Base-by-base conservation (phyloP, 2,888 invertebrate genomes). In the Epiblema foenella region DNA sequence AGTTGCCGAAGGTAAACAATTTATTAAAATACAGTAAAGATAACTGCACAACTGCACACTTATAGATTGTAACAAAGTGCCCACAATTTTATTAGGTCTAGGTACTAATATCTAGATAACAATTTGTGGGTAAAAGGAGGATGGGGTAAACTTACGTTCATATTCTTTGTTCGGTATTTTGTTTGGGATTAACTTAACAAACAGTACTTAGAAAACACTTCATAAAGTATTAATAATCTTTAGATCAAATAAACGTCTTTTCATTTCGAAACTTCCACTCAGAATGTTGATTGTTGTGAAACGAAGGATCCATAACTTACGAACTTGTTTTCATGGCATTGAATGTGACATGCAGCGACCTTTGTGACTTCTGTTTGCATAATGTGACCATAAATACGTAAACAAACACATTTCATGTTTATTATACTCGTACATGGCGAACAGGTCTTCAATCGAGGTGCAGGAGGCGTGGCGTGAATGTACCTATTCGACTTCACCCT, bases 251-350 rank as follows among this genome's bases (percentile, higher is more conserved):
- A n/a, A 67, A 62, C 66, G 71, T 62, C 56, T 62, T 60, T 62
- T 39, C 62, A 33, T 67, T 62, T 33, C 51, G 56, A 62, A 56
- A 67, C 18, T 18, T 62, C 67, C 20, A 60, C 49, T n/a, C 42
- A n/a, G 11, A 71, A 62, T 67, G 62, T n/a, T 39, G 66, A 66
- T 71, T 59, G 49, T 33, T 49, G 49, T 67, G 66, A 67, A 39
- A 54, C 62, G 60, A 46, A 56, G 59, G 60, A 60, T 66, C 37
- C 65, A 56, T 69, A 54, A 60, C 60, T 60, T 39, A 29, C 39
- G 37, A 71, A 71, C 71, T 60, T 66, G 71, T 71, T 71, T 51
- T 65, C 54, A 52, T 71, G 60, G 67, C 71, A 67, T 71, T 71
- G 71, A 67, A 49, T 67, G 60, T 29, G 60, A 62, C 49, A 39